phyloP scores from a whole-genome alignment of 2,113 vertebrate genomes.

The Aegypius monachus region DNA sequence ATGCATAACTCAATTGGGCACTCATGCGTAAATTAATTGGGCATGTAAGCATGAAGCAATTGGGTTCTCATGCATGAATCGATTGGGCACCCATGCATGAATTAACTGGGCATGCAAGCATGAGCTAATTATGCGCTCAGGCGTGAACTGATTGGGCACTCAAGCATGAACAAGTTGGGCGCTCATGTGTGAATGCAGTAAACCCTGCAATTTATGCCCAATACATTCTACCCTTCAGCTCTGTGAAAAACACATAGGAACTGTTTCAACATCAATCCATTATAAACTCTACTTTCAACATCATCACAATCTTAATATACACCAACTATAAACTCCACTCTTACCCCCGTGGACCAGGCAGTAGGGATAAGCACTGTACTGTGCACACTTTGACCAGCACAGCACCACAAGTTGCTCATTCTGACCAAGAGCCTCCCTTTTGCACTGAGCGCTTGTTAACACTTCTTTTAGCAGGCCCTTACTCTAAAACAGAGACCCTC shows the following conservation, averaged over 20 bases:
- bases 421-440: background rate
- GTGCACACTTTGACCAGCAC: background rate
- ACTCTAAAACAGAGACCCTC: background rate
- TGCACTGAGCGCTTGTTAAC: fast-evolving
- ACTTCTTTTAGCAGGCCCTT: background rate
- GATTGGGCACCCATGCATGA: background rate
- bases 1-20: background rate
- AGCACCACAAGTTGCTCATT: background rate
- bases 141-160: background rate
- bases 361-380: background rate
- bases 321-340: background rate
- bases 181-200: background rate
- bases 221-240: fast-evolving
- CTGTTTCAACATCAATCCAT: background rate
- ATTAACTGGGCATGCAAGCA: background rate
- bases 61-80: background rate
- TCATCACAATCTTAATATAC: background rate
- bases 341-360: fast-evolving
- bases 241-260: background rate
- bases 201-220: background rate
- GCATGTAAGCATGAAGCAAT: background rate
- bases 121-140: background rate
- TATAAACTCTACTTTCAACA: background rate
- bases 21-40: background rate
- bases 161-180: background rate